These are phyloP conservation scores for Matsumyia berberina DNA, from an alignment of 2,888 invertebrate genomes.

Conservation along the genomic window DNA sequence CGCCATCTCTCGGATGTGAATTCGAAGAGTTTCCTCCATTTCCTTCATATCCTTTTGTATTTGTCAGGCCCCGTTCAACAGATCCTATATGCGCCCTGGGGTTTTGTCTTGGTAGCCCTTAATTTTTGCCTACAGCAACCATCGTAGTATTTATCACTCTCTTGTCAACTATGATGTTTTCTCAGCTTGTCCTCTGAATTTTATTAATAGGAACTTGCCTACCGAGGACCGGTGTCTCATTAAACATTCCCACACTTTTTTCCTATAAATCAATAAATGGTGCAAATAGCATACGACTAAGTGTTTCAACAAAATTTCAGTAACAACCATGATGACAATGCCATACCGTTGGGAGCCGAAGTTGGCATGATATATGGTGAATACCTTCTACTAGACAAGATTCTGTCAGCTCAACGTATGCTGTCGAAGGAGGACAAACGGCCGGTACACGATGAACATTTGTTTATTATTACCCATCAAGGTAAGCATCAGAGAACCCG, in stretches of 20 bases:
- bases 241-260: neutral
- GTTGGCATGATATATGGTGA: constrained; percentile 95
- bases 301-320: constrained; percentile 50
- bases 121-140: no score
- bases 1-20: no score
- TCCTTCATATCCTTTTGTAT: no score
- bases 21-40: no score
- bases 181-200: no score
- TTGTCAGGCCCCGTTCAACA: no score
- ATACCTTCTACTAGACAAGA: constrained; percentile 95
- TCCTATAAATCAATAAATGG: neutral
- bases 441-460: constrained; percentile 97
- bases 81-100: no score
- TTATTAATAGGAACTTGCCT: no score
- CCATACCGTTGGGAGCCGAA: constrained; percentile 87
- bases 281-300: neutral
- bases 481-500: constrained; percentile 85
- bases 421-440: constrained; percentile 90
- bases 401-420: constrained; percentile 92
- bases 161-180: no score
- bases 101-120: no score
- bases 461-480: constrained; percentile 99
- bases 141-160: no score
- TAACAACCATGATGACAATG: constrained; percentile 80
- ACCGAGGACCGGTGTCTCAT: no score